Evolutionary conservation across 1,140 invertebrate genomes (phyloP).

Genomic region (Drosophila simulans): DNA sequence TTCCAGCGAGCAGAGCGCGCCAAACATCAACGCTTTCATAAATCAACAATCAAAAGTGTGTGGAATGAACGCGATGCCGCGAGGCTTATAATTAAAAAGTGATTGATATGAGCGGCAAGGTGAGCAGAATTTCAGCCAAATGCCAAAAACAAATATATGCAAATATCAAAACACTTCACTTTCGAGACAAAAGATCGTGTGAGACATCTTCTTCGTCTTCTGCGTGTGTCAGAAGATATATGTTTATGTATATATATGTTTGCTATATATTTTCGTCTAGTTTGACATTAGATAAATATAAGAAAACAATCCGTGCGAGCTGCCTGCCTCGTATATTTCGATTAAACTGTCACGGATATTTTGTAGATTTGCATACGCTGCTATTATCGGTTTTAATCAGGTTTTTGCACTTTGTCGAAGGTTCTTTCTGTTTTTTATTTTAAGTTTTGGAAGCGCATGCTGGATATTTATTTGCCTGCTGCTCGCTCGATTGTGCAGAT

Average conservation of each 20-base stretch:
- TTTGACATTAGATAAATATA: neutral
- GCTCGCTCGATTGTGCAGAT: neutral
- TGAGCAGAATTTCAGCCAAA: constrained; percentile 3
- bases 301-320: neutral
- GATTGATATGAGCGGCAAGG: constrained; percentile 39
- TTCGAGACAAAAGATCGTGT: neutral
- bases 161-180: constrained; percentile 2
- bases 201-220: no score
- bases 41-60: constrained; percentile 38
- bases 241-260: no score
- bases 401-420: neutral
- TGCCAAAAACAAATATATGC: neutral
- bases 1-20: constrained; percentile 18
- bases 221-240: neutral
- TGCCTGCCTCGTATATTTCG: neutral
- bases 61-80: neutral
- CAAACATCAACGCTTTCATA: constrained; percentile 22
- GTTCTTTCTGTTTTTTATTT: neutral
- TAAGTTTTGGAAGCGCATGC: no score
- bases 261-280: neutral
- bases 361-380: constrained; percentile 2
- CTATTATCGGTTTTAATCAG: neutral
- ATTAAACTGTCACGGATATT: neutral
- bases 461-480: neutral
- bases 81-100: constrained; percentile 42